Evolutionary conservation across 1,140 invertebrate genomes (phyloP).

Genomic region (Musca domestica): DNA sequence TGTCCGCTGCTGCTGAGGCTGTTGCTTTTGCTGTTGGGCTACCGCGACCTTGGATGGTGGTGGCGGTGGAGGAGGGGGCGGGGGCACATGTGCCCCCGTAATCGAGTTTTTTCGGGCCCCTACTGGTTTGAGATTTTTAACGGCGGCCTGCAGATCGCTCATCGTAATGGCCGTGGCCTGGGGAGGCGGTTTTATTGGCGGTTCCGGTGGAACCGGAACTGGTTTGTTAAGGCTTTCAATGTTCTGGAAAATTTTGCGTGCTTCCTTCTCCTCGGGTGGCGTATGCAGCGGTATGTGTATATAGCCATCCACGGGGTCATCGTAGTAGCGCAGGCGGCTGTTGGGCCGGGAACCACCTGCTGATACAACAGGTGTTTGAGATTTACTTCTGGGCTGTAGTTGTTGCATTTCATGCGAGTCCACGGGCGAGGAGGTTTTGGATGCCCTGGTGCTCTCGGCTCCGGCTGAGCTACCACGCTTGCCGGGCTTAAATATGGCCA

Average conservation of each 20-base stretch:
- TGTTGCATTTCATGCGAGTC: constrained; percentile 34
- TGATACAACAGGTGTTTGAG: constrained; percentile 32
- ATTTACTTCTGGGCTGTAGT: constrained; percentile 27
- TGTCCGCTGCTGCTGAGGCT: constrained; percentile 3
- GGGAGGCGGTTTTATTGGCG: constrained; percentile 2
- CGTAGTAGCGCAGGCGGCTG: constrained; percentile 58
- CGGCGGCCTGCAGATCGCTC: constrained; percentile 29
- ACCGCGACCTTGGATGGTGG: constrained; percentile 31
- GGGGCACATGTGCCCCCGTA: neutral
- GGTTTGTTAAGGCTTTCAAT: constrained; percentile 37
- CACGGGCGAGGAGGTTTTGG: constrained; percentile 52
- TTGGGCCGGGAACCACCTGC: constrained; percentile 37
- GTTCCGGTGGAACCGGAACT: constrained; percentile 16
- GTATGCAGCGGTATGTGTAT: constrained; percentile 67
- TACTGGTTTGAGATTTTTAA: constrained; percentile 23
- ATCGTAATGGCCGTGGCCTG: constrained; percentile 33
- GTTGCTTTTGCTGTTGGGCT: constrained; percentile 39
- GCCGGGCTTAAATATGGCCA: constrained; percentile 63
- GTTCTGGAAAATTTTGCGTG: constrained; percentile 38
- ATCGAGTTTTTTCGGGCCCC: constrained; percentile 9
- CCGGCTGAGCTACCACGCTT: constrained; percentile 48
- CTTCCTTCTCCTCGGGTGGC: constrained; percentile 62
- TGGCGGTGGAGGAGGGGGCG: constrained; percentile 27
- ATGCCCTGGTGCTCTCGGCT: constrained; percentile 39
- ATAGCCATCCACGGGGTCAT: constrained; percentile 59